Evolutionary conservation across 2,113 vertebrate genomes (phyloP).

Genomic region (Grallaria varia): DNA sequence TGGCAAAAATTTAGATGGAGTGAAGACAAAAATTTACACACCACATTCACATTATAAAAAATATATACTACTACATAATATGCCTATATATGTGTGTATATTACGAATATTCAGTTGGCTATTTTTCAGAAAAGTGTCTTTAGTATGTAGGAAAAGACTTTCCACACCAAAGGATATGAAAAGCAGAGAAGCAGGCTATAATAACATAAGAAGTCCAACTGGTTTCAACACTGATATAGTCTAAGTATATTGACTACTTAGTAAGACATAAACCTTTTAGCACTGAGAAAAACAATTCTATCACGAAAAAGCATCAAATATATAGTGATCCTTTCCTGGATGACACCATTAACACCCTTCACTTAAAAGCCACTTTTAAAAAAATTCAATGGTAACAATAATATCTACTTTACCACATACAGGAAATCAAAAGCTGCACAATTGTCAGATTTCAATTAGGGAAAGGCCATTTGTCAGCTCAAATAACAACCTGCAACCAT

Average conservation of each 20-base stretch:
- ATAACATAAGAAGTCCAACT: neutral
- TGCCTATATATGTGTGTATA: neutral
- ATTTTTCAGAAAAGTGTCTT: neutral
- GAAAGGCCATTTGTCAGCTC: neutral
- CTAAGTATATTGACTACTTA: neutral
- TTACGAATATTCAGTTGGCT: neutral
- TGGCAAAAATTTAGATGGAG: neutral
- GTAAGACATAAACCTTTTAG: neutral
- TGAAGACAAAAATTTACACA: neutral
- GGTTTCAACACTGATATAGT: neutral
- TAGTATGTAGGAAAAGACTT: neutral
- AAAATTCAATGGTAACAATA: neutral
- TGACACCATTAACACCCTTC: neutral
- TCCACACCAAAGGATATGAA: neutral
- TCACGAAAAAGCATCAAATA: conserved; percentile 35
- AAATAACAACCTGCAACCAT: conserved; percentile 57
- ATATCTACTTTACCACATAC: neutral
- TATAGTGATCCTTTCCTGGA: neutral
- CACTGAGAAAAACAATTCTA: conserved; percentile 56
- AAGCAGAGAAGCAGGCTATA: neutral
- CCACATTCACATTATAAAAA: neutral
- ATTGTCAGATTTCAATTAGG: conserved; percentile 31
- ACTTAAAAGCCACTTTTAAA: neutral
- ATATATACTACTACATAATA: neutral
- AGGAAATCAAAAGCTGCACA: conserved; percentile 18